Evolutionary conservation across 1,140 invertebrate genomes (phyloP).

Genomic region (Homarus americanus): DNA sequence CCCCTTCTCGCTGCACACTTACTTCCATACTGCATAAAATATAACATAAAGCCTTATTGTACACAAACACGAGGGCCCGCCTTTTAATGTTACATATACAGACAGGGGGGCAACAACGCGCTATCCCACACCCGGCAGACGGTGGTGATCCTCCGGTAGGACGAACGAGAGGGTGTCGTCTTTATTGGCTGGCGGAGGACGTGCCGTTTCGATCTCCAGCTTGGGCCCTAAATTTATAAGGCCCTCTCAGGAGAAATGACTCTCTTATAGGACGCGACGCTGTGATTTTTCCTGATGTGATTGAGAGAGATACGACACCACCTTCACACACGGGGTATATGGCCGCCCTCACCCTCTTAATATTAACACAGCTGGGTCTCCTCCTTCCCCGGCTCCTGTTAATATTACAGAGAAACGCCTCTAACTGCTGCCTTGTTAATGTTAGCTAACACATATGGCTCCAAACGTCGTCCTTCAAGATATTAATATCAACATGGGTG

Average conservation of each 20-base stretch:
- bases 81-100: background rate
- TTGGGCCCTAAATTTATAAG: background rate
- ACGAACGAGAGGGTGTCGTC: too few relatives aligned
- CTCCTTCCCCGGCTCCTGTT: too few relatives aligned
- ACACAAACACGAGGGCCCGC: background rate
- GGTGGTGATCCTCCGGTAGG: too few relatives aligned
- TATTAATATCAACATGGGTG: too few relatives aligned
- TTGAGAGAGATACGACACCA: background rate
- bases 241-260: background rate
- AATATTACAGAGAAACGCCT: background rate
- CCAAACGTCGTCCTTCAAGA: too few relatives aligned
- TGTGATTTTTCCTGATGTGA: background rate
- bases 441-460: background rate
- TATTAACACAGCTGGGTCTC: too few relatives aligned
- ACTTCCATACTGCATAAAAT: background rate
- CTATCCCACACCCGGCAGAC: background rate
- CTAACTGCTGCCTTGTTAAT: background rate
- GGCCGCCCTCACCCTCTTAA: too few relatives aligned
- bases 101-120: background rate
- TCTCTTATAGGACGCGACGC: background rate
- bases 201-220: background rate
- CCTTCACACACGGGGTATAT: background rate
- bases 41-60: slow-evolving; percentile 1
- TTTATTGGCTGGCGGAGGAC: too few relatives aligned
- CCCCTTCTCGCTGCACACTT: background rate